Percentiles rank a stretch among this genome's conserved stretches.
Evolutionary conservation across 2,113 vertebrate species (phyloP).

Genomic region (Probosciger aterrimus): DNA sequence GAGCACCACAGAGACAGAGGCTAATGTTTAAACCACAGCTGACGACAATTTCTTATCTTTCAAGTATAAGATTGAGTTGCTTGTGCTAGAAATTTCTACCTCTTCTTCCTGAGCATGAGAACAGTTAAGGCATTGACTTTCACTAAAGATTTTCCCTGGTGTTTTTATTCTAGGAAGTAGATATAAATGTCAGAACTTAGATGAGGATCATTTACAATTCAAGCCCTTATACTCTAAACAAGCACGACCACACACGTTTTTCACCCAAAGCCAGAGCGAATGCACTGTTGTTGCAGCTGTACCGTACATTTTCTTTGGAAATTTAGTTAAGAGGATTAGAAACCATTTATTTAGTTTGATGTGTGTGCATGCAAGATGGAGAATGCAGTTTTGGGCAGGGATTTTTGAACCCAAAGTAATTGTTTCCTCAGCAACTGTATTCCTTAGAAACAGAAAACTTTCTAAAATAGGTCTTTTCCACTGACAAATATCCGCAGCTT

Average conservation of each 20-base stretch:
- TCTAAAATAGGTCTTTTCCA: neutral
- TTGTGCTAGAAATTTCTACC: neutral
- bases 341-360: neutral
- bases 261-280: neutral
- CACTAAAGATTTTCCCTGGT: neutral
- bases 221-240: neutral
- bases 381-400: neutral
- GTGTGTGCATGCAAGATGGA: neutral
- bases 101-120: neutral
- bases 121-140: neutral
- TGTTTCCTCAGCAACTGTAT: conserved; percentile 37
- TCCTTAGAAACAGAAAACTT: conserved; percentile 1
- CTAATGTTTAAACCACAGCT: neutral
- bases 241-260: neutral
- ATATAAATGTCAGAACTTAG: neutral
- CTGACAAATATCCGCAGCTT: neutral
- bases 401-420: conserved; percentile 26
- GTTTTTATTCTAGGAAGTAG: neutral
- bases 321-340: neutral
- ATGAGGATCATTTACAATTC: neutral
- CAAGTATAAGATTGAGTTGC: neutral
- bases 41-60: neutral
- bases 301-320: neutral
- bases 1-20: neutral
- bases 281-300: neutral